Conservation (phyloP, 2,888 invertebrate genomes). For the Dione juno region DNA sequence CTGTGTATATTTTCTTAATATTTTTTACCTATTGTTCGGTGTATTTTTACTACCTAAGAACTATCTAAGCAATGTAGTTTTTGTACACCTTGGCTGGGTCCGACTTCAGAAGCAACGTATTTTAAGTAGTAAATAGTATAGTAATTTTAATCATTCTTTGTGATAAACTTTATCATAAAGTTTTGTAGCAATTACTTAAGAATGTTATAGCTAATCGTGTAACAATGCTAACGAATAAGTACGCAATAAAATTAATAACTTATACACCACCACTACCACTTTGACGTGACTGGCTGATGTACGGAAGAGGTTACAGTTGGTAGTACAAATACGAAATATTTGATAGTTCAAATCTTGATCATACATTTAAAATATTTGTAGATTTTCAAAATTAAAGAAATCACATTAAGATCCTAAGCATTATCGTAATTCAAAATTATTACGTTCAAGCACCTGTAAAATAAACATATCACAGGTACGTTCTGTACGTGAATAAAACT, state of each 20-base stretch:
- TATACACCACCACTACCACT: not conserved
- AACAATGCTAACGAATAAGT: no score
- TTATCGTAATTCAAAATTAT: not conserved
- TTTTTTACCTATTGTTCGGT: no score
- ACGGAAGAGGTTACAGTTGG: no score
- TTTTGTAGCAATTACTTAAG: not conserved
- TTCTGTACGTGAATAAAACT: conserved; percentile 4
- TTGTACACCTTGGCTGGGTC: no score
- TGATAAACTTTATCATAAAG: not conserved
- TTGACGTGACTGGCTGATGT: no score
- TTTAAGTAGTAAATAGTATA: no score
- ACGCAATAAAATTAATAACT: not conserved
- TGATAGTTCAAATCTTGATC: not conserved
- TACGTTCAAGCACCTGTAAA: not conserved
- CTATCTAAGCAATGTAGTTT: no score
- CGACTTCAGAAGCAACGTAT: no score
- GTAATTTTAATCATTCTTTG: not conserved
- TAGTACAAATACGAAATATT: not conserved
- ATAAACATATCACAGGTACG: not conserved
- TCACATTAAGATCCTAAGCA: not conserved
- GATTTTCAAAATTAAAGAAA: no score
- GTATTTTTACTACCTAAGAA: no score
- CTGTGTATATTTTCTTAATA: no score
- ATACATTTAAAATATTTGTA: not conserved
- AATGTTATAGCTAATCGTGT: not conserved